Base-by-base conservation (phyloP, 2,888 invertebrate species). In the Clivina fossor region DNA sequence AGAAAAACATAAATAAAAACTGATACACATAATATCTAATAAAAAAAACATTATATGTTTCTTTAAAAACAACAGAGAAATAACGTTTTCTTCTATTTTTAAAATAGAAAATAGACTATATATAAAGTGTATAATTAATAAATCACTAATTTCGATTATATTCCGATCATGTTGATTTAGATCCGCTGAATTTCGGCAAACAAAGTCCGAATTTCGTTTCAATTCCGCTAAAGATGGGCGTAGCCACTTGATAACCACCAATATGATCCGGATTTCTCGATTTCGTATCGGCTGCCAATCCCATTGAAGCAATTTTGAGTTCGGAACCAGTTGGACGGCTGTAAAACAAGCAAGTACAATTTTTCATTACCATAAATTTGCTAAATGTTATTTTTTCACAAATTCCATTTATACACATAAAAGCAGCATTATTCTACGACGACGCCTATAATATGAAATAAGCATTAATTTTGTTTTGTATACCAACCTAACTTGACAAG, bases 131-230 rank as follows among this genome's bases (percentile, higher is more conserved):
- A n/a, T n/a, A n/a, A n/a, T n/a, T n/a, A n/a, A n/a, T n/a, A n/a
- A n/a, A n/a, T n/a, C n/a, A n/a, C n/a, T n/a, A n/a, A n/a, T n/a
- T n/a, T n/a, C n/a, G n/a, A n/a, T n/a, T n/a, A n/a, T n/a, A n/a
- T n/a, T n/a, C n/a, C n/a, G n/a, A 11, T 55, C 54, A 54, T 47
- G 50, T 46, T 13, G 19, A 11, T 30, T 60, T 57, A 33, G 63
- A 71, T 51, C 66, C 61, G 53, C 63, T 63, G 68, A 76, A 81
- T 69, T 80, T 81, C 1, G 99, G 99, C 66, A 99, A 78, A 64
- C 91, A 92, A 55, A 99, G 83, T 24, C 99, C 99, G 73, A 99
- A 99, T 76, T 98, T 98, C 64, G 93, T 90, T 78, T 99, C 98
- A 60, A 99, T 90, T 40, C 98, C 98, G 58, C 90, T 88, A 69